Percentiles rank a stretch among this genome's conserved stretches.
These are phyloP conservation scores for Cossypha niveicapilla DNA, from an alignment of 2,797 vertebrate genomes.

Conservation along the genomic window DNA sequence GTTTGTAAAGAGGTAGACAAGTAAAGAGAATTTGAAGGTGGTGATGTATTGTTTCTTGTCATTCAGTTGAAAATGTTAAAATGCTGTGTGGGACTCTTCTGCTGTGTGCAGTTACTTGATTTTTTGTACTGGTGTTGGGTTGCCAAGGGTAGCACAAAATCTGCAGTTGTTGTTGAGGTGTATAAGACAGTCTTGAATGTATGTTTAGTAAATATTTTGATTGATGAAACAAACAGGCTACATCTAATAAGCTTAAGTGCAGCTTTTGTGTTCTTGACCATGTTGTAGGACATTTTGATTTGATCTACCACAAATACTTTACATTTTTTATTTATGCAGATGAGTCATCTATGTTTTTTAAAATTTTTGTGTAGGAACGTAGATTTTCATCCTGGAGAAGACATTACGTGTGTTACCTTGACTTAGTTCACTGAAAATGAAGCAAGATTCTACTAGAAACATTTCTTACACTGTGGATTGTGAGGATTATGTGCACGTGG, in stretches of 20 bases:
- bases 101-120: neutral
- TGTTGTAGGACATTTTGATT: neutral
- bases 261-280: neutral
- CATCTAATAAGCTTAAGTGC: neutral
- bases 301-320: neutral
- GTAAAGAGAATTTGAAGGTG: neutral
- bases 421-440: constrained; percentile 73
- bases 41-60: neutral
- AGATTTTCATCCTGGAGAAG: neutral
- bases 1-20: neutral
- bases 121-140: neutral
- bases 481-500: constrained; percentile 92
- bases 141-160: neutral
- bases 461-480: constrained; percentile 88
- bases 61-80: neutral
- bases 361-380: neutral
- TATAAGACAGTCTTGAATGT: neutral
- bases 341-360: neutral
- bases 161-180: neutral
- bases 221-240: neutral
- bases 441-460: constrained; percentile 81
- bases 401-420: neutral
- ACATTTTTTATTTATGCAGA: neutral
- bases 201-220: neutral
- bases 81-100: neutral